Evolutionary conservation across 2,797 vertebrate genomes (phyloP), one percentile per base, ranked within the genome.

Genomic region (Geotrypetes seraphini): DNA sequence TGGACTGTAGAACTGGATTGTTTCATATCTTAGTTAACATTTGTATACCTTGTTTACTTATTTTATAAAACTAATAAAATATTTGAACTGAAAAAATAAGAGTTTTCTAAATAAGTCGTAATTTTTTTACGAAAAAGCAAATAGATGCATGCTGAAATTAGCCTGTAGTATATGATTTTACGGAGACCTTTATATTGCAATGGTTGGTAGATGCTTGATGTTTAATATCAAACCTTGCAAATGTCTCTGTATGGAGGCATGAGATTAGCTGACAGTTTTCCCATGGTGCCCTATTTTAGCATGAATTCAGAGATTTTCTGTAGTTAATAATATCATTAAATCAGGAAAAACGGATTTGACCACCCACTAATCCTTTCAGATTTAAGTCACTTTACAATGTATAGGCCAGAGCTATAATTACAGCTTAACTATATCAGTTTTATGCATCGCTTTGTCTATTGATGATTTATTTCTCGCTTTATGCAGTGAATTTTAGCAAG

Each of bases 391-490:
- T 57, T 34, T 50, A 48, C 47, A 65, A 57, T 48, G 18, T 51
- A 33, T 50, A 42, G 54, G 13, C 30, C 39, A 53, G 37, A 38
- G 69, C 38, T 59, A 53, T 69, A 68, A 67, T 71, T 64, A 58
- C 13, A 41, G 20, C 26, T 59, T 63, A 50, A 36, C 22, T 60
- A 47, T 60, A 47, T 54, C 63, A 45, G 41, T 25, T 39, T 45
- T 47, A 54, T 56, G 46, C 46, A 54, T 71, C 33, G 22, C 63
- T 71, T 66, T 62, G 45, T 63, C 60, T 75, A 24, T 68, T 60
- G 71, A n/a, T n/a, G n/a, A 74, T 62, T 53, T 53, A 72, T 69
- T 50, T 61, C 25, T 64, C 53, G 49, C 44, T 39, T n/a, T 62
- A 36, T 60, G 9, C 35, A 18, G 57, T 39, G 53, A 66, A 63